Evolutionary conservation across 2,888 invertebrate species (phyloP).

Genomic region (Lobophora halterata): DNA sequence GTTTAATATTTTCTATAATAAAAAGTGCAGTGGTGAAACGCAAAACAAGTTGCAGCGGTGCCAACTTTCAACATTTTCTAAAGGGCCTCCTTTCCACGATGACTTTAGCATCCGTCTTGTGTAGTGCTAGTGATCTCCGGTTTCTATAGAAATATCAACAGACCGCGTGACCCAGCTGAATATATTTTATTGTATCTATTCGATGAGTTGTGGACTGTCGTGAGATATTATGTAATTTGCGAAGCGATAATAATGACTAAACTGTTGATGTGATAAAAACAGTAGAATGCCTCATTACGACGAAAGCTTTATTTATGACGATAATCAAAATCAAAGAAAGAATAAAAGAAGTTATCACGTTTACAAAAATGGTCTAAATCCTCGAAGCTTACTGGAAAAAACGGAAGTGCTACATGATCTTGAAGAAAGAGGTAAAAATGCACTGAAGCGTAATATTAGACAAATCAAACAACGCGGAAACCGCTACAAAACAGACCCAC

Average conservation of each 20-base stretch:
- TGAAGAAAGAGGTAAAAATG: conserved; percentile 65
- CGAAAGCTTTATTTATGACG: conserved; percentile 74
- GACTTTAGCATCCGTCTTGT: conserved; percentile 43
- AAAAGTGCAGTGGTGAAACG: conserved; percentile 33
- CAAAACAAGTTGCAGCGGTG: conserved; percentile 38
- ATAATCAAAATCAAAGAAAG: conserved; percentile 71
- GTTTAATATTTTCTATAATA: conserved; percentile 25
- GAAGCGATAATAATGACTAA: conserved; percentile 7
- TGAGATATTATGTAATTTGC: not conserved
- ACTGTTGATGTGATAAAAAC: conserved; percentile 8
- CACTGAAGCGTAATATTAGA: conserved; percentile 68
- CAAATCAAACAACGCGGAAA: conserved; percentile 65
- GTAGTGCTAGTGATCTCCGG: conserved; percentile 36
- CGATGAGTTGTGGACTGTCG: conserved; percentile 1
- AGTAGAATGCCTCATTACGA: conserved; percentile 76
- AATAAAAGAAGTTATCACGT: conserved; percentile 77
- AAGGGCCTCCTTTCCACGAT: conserved; percentile 61
- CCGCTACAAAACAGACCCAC: conserved; percentile 51
- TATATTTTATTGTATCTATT: conserved; percentile 12
- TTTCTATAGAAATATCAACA: conserved; percentile 47
- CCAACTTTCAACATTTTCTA: conserved; percentile 70
- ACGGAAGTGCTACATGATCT: conserved; percentile 58
- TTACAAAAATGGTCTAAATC: conserved; percentile 68
- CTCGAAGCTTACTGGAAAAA: conserved; percentile 55
- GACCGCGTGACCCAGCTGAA: conserved; percentile 32